A percentile compares a stretch with the other conserved stretches of the same genome.
These are phyloP conservation scores for Auanema sp. DNA, from an alignment of 2,888 invertebrate genomes.

Conservation along the genomic window DNA sequence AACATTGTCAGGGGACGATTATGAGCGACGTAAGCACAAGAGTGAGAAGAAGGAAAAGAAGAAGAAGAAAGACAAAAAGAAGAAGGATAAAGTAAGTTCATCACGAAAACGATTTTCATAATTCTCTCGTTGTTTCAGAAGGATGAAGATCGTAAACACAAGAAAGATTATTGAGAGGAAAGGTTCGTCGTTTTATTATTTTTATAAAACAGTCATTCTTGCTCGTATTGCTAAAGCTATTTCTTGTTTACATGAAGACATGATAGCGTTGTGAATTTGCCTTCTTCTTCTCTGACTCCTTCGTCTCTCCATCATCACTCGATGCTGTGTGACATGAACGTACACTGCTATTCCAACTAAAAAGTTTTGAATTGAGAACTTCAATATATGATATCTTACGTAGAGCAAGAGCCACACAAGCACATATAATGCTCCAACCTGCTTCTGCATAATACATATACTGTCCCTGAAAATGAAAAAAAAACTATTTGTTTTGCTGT, in stretches of 20 bases:
- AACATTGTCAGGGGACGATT: slow-evolving; percentile 13
- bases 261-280: slow-evolving; percentile 41
- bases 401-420: slow-evolving; percentile 20
- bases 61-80: slow-evolving; percentile 38
- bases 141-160: slow-evolving; percentile 19
- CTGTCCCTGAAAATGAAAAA: slow-evolving; percentile 9
- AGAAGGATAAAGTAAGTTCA: slow-evolving; percentile 24
- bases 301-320: slow-evolving; percentile 21
- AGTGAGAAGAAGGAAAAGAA: slow-evolving; percentile 44
- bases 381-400: slow-evolving; percentile 19
- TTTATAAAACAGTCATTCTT: slow-evolving; percentile 41
- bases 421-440: slow-evolving; percentile 37
- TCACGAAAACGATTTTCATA: neutral
- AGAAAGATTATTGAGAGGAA: slow-evolving; percentile 4
- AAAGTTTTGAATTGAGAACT: slow-evolving; percentile 8
- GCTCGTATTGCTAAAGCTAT: slow-evolving; percentile 46
- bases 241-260: slow-evolving; percentile 41
- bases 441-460: slow-evolving; percentile 31
- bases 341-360: slow-evolving; percentile 31
- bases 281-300: slow-evolving; percentile 72
- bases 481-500: neutral
- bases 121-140: slow-evolving; percentile 5
- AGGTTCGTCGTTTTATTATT: slow-evolving; percentile 11
- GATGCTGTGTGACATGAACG: slow-evolving; percentile 25
- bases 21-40: slow-evolving; percentile 31